Evolutionary conservation across 2,113 vertebrate genomes (phyloP), one percentile per base, ranked within the genome.

Genomic region (Pteropus alecto): DNA sequence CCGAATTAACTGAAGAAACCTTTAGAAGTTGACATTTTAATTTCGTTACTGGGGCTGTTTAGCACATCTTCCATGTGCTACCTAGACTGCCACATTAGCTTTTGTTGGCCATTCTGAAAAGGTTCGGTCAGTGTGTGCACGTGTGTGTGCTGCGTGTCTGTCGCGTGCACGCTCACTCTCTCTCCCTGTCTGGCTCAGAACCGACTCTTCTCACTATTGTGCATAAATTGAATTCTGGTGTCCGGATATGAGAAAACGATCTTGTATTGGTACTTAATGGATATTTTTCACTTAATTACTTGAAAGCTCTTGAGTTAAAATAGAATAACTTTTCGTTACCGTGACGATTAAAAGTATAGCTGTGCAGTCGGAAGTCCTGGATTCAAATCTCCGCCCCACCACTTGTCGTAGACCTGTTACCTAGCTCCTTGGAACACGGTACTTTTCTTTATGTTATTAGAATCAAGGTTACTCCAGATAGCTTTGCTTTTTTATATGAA

Each of bases 21-120:
- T 85, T 89, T 85, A 30, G n/a, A 94, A 94, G 35, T 63, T 77
- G 77, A 24, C 9, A 1, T 92, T 92, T 92, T 71, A 90, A 81
- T 90, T 92, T 61, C 87, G 22, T 90, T 87, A 67, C 33, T n/a
- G 33, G 74, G 26, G 38, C n/a, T 91, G 48, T 35, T 90, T 74
- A 61, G 22, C 58, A 73, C 24, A 68, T 58, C 12, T 76, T 67
- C 13, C 15, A 28, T 38, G 38, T 74, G 38, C 60, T 67, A 18
- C 28, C 65, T 93, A 28, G 61, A 58, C 21, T 74, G 14, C 22
- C 18, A 51, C 18, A 4, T 93, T 90, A 43, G 56, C n/a, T 79
- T 82, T 87, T 85, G n/a, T 48, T 79, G 30, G 41, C 58, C 93
- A 58, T 83, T 93, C 46, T 94, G 70, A 68, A 81, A 92, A 85